Conservation (phyloP, 2,888 invertebrate genomes). For the Periphyllus acericola region DNA sequence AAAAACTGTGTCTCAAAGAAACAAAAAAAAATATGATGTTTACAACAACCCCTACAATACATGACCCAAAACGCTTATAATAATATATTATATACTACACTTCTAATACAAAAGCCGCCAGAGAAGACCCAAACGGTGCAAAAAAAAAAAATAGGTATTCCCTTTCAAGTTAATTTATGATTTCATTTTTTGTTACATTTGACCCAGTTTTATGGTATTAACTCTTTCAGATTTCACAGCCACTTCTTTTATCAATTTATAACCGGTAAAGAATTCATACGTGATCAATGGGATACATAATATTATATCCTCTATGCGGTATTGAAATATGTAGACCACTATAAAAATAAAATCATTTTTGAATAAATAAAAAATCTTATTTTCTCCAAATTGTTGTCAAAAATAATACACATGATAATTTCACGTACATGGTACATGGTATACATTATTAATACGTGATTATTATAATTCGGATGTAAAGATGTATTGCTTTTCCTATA, state of each 20-base stretch:
- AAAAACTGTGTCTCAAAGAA: constrained; percentile 11
- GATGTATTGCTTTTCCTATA: too few species aligned
- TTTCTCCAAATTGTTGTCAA: too few species aligned
- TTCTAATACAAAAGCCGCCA: constrained; percentile 18
- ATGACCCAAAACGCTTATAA: constrained; percentile 43
- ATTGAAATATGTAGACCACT: not conserved
- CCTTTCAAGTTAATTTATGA: constrained; percentile 26
- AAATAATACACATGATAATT: too few species aligned
- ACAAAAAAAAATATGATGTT: constrained; percentile 50
- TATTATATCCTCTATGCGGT: not conserved
- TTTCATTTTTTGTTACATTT: constrained; percentile 15
- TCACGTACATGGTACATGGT: too few species aligned
- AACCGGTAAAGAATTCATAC: not conserved
- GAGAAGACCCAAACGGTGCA: constrained; percentile 24
- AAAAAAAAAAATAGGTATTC: constrained; percentile 53
- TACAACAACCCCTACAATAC: constrained; percentile 35
- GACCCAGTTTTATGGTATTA: constrained; percentile 33
- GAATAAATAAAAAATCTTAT: not conserved
- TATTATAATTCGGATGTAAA: too few species aligned
- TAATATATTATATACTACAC: not conserved
- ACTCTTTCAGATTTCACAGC: not conserved
- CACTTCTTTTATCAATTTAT: not conserved
- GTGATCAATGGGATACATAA: not conserved
- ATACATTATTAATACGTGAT: too few species aligned
- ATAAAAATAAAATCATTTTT: not conserved